A percentile compares a stretch with the other conserved stretches of the same genome.
Conservation (phyloP, 2,888 invertebrate species). For the Archaeoteleia sp. region DNA sequence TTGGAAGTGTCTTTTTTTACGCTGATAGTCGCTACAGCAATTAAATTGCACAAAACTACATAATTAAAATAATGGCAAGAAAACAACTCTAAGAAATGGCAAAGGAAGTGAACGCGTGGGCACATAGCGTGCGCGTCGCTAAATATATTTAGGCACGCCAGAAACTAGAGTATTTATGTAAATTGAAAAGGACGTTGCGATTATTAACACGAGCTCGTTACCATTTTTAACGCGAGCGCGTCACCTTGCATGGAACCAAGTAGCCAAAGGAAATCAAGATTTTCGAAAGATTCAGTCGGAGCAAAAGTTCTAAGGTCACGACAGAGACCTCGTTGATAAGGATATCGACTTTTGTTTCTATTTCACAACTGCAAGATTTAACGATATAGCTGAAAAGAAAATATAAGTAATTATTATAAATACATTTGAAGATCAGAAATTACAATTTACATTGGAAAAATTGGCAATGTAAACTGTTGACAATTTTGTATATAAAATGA, state of each 20-base stretch:
- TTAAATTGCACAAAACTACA: conserved; percentile 23
- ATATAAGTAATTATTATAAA: too few species aligned
- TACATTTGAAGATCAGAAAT: too few species aligned
- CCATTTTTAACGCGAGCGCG: conserved; percentile 26
- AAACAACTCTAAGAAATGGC: conserved; percentile 7
- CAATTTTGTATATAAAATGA: too few species aligned
- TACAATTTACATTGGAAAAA: too few species aligned
- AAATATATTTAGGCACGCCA: conserved; percentile 17
- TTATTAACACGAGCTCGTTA: conserved; percentile 21
- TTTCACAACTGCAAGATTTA: too few species aligned
- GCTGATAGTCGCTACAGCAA: neutral
- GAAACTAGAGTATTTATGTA: conserved; percentile 25
- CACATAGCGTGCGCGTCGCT: too few species aligned
- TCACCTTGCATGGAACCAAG: conserved; percentile 33
- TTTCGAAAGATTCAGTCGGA: too few species aligned
- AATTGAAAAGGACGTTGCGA: conserved; percentile 35
- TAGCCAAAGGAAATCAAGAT: conserved; percentile 21
- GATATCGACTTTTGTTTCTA: too few species aligned
- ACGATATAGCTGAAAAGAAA: too few species aligned
- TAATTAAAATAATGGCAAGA: conserved; percentile 33
- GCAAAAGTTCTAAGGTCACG: conserved; percentile 23
- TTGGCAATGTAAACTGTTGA: too few species aligned
- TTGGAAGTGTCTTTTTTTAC: neutral
- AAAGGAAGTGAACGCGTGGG: conserved; percentile 25
- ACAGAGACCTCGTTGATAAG: conserved; percentile 1